A percentile compares a stretch with the other conserved stretches of the same genome.
Conservation (phyloP, 2,888 invertebrate genomes). For the Theretra japonica region DNA sequence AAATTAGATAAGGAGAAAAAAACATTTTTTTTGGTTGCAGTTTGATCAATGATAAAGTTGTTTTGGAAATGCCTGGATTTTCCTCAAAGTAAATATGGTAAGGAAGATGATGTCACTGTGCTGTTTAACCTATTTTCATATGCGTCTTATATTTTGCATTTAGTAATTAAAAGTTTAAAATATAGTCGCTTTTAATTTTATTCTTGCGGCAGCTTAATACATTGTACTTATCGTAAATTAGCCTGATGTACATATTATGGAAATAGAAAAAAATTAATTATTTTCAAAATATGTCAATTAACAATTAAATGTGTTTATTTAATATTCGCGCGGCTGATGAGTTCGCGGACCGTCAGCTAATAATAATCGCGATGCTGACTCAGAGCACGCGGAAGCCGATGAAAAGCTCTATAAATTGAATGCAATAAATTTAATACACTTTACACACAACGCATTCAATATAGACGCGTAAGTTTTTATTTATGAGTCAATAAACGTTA, state of each 20-base stretch:
- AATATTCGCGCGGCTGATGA: slow-evolving; percentile 25
- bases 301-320: not conserved
- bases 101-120: too few species aligned
- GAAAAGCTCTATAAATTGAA: slow-evolving; percentile 71
- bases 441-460: slow-evolving; percentile 35
- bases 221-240: too few species aligned
- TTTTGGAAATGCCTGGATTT: too few species aligned
- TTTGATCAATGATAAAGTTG: too few species aligned
- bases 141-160: too few species aligned
- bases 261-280: too few species aligned
- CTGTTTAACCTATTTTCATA: too few species aligned
- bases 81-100: too few species aligned
- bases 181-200: too few species aligned
- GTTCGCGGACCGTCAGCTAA: slow-evolving; percentile 69
- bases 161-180: too few species aligned
- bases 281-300: not conserved
- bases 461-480: slow-evolving; percentile 39
- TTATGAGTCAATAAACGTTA: slow-evolving; percentile 39
- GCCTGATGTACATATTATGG: too few species aligned
- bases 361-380: slow-evolving; percentile 68
- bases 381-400: slow-evolving; percentile 67
- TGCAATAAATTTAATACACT: slow-evolving; percentile 64
- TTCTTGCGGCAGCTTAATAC: too few species aligned
- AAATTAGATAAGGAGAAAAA: not conserved
- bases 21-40: not conserved